Evolutionary conservation across 2,888 invertebrate species (phyloP).

Genomic region (Ganaspis brasiliensis): DNA sequence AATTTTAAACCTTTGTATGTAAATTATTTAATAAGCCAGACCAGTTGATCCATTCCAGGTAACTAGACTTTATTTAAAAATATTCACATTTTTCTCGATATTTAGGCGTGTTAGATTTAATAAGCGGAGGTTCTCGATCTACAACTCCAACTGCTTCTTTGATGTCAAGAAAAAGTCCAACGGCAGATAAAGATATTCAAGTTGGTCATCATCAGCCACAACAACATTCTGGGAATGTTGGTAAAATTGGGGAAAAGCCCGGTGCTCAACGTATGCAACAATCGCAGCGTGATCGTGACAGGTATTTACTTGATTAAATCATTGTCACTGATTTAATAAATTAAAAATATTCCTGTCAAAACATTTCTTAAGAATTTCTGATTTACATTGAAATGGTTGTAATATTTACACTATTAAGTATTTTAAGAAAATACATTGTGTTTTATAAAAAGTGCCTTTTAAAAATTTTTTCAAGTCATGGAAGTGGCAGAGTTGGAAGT

Average conservation of each 20-base stretch:
- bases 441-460: no score
- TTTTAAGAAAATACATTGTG: no score
- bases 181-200: constrained; percentile 92
- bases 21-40: not conserved
- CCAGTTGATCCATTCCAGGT: not conserved
- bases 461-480: constrained; percentile 65
- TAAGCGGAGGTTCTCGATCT: constrained; percentile 89
- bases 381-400: no score
- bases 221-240: constrained; percentile 71
- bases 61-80: not conserved
- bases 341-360: not conserved
- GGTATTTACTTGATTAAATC: constrained; percentile 63
- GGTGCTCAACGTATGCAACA: constrained; percentile 73
- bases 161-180: constrained; percentile 90
- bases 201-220: constrained; percentile 81
- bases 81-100: constrained; percentile 34
- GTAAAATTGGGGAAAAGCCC: constrained; percentile 74
- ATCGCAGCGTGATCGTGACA: constrained; percentile 75
- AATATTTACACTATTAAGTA: no score
- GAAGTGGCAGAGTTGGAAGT: constrained; percentile 70
- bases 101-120: constrained; percentile 85
- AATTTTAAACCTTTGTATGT: no score
- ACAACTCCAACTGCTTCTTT: constrained; percentile 88
- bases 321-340: constrained; percentile 3
- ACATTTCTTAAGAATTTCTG: no score